Percentiles rank a stretch among this genome's conserved stretches.
Conservation (phyloP, 2,888 invertebrate genomes). For the Pristionchus fissidentatus region DNA sequence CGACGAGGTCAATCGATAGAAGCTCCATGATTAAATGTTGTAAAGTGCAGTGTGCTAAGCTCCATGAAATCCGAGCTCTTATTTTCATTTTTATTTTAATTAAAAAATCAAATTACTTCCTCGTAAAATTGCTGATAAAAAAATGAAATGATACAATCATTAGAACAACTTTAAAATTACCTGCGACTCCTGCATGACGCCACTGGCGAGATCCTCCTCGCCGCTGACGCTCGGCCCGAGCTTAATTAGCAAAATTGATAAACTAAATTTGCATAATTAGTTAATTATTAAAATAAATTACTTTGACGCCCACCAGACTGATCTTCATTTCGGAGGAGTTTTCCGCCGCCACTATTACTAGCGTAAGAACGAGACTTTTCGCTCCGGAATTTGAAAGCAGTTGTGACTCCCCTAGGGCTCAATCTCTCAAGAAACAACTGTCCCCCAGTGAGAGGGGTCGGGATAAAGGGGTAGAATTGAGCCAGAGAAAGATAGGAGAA, state of each 20-base stretch:
- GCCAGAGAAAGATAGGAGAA: not conserved
- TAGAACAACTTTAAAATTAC: not conserved
- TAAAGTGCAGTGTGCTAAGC: too few species aligned
- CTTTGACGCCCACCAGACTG: not conserved
- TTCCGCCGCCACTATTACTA: not conserved
- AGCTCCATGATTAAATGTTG: too few species aligned
- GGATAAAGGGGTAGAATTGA: not conserved
- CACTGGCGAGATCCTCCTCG: constrained; percentile 27
- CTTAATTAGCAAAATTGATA: constrained; percentile 11
- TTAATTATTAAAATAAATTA: not conserved
- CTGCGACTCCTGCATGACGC: constrained; percentile 14
- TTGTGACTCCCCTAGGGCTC: not conserved
- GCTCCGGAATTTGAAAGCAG: not conserved
- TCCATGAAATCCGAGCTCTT: too few species aligned
- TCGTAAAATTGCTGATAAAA: not conserved
- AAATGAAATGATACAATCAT: not conserved
- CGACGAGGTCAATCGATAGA: too few species aligned
- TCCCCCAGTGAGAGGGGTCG: not conserved
- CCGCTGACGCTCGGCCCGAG: constrained; percentile 1
- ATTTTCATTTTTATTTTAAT: too few species aligned
- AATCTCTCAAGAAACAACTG: constrained; percentile 19
- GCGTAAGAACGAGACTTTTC: not conserved
- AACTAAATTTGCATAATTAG: not conserved
- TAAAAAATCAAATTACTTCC: too few species aligned
- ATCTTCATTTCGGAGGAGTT: not conserved